phyloP scores from a whole-genome alignment of 1,140 invertebrate species.

The Platyscapa corneri region DNA sequence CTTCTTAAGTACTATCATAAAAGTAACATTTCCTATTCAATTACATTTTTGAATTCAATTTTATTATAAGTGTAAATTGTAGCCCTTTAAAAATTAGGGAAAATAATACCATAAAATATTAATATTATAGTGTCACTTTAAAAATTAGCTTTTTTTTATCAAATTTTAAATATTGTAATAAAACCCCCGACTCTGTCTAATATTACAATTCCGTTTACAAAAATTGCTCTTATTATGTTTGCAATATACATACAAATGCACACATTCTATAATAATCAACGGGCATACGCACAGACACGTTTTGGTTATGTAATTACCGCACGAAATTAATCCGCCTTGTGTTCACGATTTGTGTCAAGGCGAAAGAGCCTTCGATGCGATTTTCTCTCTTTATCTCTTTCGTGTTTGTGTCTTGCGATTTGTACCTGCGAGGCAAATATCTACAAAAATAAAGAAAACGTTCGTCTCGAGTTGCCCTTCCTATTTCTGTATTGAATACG shows the following conservation, averaged over 20 bases:
- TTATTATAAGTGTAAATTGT: too few relatives aligned
- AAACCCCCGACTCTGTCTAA: too few relatives aligned
- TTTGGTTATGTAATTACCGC: slow-evolving; percentile 68
- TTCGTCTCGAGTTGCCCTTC: slow-evolving; percentile 9
- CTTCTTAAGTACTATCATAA: too few relatives aligned
- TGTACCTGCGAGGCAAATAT: slow-evolving; percentile 5
- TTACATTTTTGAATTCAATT: not conserved
- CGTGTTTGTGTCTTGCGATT: not conserved
- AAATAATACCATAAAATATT: too few relatives aligned
- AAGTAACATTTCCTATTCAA: not conserved
- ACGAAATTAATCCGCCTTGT: slow-evolving; percentile 70
- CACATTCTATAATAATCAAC: slow-evolving; percentile 46
- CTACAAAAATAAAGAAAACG: slow-evolving; percentile 1
- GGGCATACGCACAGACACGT: slow-evolving; percentile 59
- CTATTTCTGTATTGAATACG: too few relatives aligned
- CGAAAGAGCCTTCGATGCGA: slow-evolving; percentile 57
- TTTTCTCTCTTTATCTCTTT: slow-evolving; percentile 49
- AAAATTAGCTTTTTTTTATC: too few relatives aligned
- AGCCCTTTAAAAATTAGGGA: too few relatives aligned
- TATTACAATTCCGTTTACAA: not conserved
- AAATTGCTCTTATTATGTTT: not conserved
- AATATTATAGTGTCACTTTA: not conserved
- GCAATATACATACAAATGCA: not conserved
- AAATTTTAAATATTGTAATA: too few relatives aligned
- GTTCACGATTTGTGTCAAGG: slow-evolving; percentile 70